These are phyloP conservation scores for Eretmochelys imbricata DNA, from an alignment of 2,113 vertebrate genomes.

Conservation along the genomic window DNA sequence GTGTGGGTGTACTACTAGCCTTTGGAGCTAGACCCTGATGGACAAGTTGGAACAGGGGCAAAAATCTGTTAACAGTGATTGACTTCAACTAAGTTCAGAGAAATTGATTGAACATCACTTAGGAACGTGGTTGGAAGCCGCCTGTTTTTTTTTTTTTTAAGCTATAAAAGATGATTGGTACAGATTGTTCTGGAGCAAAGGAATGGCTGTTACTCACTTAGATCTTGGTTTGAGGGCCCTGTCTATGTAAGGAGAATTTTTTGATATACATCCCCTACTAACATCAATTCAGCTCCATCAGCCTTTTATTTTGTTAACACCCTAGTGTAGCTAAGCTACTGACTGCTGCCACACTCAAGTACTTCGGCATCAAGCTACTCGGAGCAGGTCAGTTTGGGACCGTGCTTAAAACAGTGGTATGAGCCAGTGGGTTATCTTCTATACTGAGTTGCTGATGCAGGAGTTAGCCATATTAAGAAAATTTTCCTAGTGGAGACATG, in stretches of 20 bases:
- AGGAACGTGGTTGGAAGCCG: background rate
- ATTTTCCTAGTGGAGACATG: accelerated
- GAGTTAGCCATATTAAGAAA: accelerated
- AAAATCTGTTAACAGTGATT: background rate
- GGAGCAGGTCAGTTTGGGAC: accelerated
- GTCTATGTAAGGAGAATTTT: accelerated
- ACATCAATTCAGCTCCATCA: accelerated
- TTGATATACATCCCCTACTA: accelerated
- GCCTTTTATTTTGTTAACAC: background rate
- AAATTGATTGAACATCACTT: accelerated
- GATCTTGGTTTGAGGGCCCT: background rate
- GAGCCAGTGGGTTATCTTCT: accelerated
- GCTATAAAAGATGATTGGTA: accelerated
- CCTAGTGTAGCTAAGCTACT: background rate
- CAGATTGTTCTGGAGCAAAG: background rate
- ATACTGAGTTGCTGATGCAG: accelerated
- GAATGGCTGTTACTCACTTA: accelerated
- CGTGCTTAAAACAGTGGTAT: accelerated
- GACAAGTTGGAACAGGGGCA: background rate
- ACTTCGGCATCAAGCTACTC: accelerated
- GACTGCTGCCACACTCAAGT: background rate
- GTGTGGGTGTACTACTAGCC: accelerated
- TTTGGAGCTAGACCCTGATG: accelerated
- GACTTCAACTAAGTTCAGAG: background rate
- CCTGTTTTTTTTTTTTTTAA: background rate